A percentile compares a stretch with the other conserved stretches of the same genome.
Evolutionary conservation across 2,797 vertebrate species (phyloP).

Genomic region (Remorina albescens): DNA sequence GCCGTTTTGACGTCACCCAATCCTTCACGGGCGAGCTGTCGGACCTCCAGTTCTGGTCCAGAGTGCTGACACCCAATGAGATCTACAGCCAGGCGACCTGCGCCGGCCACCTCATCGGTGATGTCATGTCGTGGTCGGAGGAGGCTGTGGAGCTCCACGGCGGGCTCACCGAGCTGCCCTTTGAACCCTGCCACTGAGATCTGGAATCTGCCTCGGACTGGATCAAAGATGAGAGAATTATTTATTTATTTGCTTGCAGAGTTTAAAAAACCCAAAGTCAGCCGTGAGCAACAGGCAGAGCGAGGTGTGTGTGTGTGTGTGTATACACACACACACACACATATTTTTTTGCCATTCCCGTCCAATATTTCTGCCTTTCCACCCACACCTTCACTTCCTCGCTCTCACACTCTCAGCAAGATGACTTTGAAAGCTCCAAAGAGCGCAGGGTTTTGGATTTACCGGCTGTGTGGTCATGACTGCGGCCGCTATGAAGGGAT

Average conservation of each 20-base stretch:
- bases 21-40: conserved; percentile 89
- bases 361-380: conserved; percentile 58
- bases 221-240: neutral
- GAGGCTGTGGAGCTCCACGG: conserved; percentile 87
- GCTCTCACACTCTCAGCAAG: conserved; percentile 21
- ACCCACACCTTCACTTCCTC: conserved; percentile 36
- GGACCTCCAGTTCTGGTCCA: conserved; percentile 89
- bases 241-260: conserved; percentile 2
- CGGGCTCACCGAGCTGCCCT: conserved; percentile 85
- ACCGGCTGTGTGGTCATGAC: conserved; percentile 41
- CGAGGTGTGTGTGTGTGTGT: neutral
- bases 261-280: conserved; percentile 11
- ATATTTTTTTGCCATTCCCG: conserved; percentile 33
- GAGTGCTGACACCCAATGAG: conserved; percentile 84
- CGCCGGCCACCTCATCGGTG: conserved; percentile 77
- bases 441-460: conserved; percentile 60
- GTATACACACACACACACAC: neutral
- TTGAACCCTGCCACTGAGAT: conserved; percentile 86
- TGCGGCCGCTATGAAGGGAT: conserved; percentile 43
- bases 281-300: conserved; percentile 11
- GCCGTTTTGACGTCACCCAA: conserved; percentile 88
- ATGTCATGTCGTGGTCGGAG: conserved; percentile 86
- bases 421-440: conserved; percentile 43
- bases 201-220: neutral
- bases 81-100: conserved; percentile 86